Base-by-base conservation (phyloP, 2,797 vertebrate genomes). In the Artibeus jamaicensis region DNA sequence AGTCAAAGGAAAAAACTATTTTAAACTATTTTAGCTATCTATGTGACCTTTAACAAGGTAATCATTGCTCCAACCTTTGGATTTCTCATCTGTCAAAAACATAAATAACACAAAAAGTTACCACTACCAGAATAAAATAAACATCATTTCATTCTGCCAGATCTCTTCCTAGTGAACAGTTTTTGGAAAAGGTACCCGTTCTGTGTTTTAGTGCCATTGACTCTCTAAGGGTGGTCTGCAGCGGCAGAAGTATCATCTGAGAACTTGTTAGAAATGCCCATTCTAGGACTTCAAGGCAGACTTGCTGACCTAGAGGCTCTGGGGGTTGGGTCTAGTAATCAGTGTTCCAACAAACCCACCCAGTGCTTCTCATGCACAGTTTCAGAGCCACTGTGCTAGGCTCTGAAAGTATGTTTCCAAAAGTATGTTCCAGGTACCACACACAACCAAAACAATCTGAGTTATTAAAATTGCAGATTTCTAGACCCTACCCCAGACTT, bases 41-140 rank as follows among this genome's bases (percentile, higher is more conserved):
- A 14, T 81, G 11, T 91, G 71, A 84, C 42, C 34, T 96, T 94
- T 82, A 93, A 76, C 29, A 87, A 92, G 37, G 65, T 62, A 73
- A 74, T 67, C 91, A 82, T 10, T 53, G n/a, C 15, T 53, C 74
- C 3, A 81, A 39, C 0, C 50, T 87, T 95, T 89, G 55, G 65
- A 59, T 92, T 86, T 92, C 42, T 96, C 57, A 81, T 89, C 39
- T 94, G 34, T 57, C 46, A 76, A 77, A 92, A 48, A n/a, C 5
- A 84, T 74, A 55, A 89, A 88, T 78, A 70, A 22, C 42, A 84
- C 37, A 85, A 94, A 87, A 48, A 48, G 44, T 68, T 34, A 85
- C 29, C 62, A 48, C 59, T 48, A 82, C 24, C 22, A 26, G 42
- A 26, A 81, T 86, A 70, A 95, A 87, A 93, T 57, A 94, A 94